A percentile compares a stretch with the other conserved stretches of the same genome.
Conservation (phyloP, 2,888 invertebrate genomes). For the Microctonus aethiopoides region DNA sequence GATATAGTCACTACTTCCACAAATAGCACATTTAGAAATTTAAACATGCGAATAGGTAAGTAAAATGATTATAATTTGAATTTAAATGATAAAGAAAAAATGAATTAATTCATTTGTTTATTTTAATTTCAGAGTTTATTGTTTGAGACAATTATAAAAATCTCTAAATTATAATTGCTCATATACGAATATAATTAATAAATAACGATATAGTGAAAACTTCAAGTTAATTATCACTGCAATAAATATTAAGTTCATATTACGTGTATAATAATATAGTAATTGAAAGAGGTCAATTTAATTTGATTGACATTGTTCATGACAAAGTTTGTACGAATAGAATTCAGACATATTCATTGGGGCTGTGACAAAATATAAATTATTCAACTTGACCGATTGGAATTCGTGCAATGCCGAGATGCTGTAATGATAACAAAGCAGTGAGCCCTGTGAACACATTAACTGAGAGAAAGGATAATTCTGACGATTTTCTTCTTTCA, state of each 20-base stretch:
- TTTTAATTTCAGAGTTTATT: constrained; percentile 13
- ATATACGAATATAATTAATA: not conserved
- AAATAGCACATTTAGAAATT: not conserved
- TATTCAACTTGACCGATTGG: constrained; percentile 10
- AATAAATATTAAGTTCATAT: not conserved
- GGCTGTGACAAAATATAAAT: constrained; percentile 22
- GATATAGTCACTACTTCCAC: not conserved
- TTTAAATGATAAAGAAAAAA: not conserved
- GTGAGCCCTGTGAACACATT: constrained; percentile 62
- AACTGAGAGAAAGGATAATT: constrained; percentile 51
- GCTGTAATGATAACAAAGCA: constrained; percentile 65
- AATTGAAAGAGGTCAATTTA: not conserved
- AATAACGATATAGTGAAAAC: not conserved
- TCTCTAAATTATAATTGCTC: not conserved
- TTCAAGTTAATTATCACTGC: not conserved
- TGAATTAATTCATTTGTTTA: not conserved
- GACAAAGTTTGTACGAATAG: not conserved
- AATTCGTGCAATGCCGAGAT: constrained; percentile 67
- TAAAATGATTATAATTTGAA: not conserved
- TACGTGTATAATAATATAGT: not conserved
- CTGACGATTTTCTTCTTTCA: constrained; percentile 57
- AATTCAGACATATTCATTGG: not conserved
- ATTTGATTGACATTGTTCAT: not conserved
- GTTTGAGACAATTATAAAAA: not conserved
- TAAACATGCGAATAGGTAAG: constrained; percentile 2